These are phyloP conservation scores for Bugulina stolonifera DNA, from an alignment of 2,888 invertebrate genomes.

Conservation along the genomic window DNA sequence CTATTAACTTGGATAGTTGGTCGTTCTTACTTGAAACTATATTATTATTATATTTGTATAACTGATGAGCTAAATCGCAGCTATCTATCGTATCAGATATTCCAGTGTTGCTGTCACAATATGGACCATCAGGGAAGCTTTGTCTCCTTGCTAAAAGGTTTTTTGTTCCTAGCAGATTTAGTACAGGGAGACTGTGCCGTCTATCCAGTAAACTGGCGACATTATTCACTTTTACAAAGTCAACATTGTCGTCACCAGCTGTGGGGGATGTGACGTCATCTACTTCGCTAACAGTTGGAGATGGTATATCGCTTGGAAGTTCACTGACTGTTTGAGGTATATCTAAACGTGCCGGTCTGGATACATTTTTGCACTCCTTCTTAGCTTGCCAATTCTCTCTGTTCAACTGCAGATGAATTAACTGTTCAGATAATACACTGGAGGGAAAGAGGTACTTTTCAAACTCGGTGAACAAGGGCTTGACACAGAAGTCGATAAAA, in stretches of 20 bases:
- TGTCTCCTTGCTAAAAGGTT: neutral
- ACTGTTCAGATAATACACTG: conserved; percentile 64
- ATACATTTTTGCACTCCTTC: conserved; percentile 27
- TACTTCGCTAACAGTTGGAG: neutral
- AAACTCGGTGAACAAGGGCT: conserved; percentile 79
- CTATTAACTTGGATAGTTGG: neutral
- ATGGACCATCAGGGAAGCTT: conserved; percentile 12
- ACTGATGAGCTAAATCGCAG: neutral
- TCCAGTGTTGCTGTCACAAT: neutral
- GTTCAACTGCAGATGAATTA: conserved; percentile 60
- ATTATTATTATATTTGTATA: neutral
- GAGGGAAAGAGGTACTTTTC: conserved; percentile 64
- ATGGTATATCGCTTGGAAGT: neutral
- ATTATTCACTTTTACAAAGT: neutral
- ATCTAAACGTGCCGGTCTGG: neutral
- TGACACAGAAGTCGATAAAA: conserved; percentile 77
- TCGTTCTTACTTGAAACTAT: neutral
- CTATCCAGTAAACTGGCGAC: neutral
- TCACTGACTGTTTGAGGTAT: neutral
- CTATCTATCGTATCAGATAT: neutral
- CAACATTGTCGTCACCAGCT: neutral
- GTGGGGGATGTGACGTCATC: neutral
- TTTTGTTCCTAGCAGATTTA: neutral
- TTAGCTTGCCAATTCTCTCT: conserved; percentile 34
- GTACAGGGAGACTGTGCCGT: conserved; percentile 3